These are phyloP conservation scores for Corynorhinus townsendii DNA, from an alignment of 2,113 vertebrate species.

Conservation along the genomic window DNA sequence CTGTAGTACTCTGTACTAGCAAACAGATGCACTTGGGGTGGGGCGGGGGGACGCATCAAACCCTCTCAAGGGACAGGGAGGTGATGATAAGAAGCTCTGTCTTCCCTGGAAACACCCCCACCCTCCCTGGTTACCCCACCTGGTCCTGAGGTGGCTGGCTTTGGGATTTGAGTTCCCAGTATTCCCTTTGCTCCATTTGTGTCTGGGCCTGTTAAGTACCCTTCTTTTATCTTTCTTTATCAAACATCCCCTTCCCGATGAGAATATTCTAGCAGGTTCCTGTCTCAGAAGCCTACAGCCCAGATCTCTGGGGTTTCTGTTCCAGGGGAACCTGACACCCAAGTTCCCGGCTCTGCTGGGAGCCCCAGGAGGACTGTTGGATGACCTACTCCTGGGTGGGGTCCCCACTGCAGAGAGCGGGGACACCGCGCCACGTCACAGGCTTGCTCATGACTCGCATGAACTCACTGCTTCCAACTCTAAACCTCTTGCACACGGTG, in stretches of 20 bases:
- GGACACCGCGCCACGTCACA: fast-evolving
- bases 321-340: not conserved
- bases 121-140: not conserved
- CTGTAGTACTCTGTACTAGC: not conserved
- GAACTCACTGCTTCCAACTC: not conserved
- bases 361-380: fast-evolving
- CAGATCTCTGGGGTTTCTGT: not conserved
- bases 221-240: not conserved
- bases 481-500: not conserved
- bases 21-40: no score
- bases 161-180: not conserved
- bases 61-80: not conserved
- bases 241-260: not conserved
- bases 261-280: not conserved
- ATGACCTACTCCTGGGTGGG: not conserved
- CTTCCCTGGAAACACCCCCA: not conserved
- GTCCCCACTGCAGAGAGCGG: fast-evolving
- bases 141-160: not conserved
- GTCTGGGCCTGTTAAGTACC: not conserved
- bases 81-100: not conserved
- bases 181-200: not conserved
- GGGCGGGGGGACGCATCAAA: not conserved
- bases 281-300: not conserved
- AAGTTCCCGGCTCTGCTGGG: not conserved
- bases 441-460: not conserved